Conservation (phyloP, 2,113 vertebrate genomes). For the human (Homo sapiens) region GRCh38 chr15:90822501-90823000, state of each 20-base stretch:
- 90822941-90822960: constrained; percentile 39
- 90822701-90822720: not conserved
- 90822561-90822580: too few species aligned
- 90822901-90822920: not conserved
- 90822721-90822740: not conserved
- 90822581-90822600: too few species aligned
- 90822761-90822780: not conserved
- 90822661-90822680: not conserved
- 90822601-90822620: too few species aligned
- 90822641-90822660: not conserved
- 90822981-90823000: constrained; percentile 13
- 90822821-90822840: not conserved
- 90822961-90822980: constrained; percentile 26
- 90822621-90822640: not conserved
- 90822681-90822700: accelerated
- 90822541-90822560: too few species aligned
- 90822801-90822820: not conserved
- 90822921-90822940: not conserved
- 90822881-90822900: not conserved
- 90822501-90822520: too few species aligned
- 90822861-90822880: not conserved
- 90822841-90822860: not conserved
- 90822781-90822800: not conserved
- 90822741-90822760: not conserved
- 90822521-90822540: too few species aligned